Evolutionary conservation across 2,113 vertebrate genomes (phyloP), one percentile per base, ranked within the genome.

Genomic region (Aramus guarauna): DNA sequence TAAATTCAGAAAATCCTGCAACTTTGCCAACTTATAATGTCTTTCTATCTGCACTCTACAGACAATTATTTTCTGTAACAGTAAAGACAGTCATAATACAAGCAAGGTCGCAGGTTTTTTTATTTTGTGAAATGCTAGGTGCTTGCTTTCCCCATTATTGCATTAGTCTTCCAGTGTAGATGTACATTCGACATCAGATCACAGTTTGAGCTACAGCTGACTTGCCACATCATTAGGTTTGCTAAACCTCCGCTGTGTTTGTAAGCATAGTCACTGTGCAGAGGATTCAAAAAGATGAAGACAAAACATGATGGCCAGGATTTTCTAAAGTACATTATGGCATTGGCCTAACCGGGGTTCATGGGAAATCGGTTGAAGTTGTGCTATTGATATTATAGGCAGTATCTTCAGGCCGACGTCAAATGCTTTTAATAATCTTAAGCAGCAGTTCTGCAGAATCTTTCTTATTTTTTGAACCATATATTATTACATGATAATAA

Each of bases 91-190:
- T 71, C 26, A 34, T 59, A 90, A n/a, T 11, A 22, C 18, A 72
- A 75, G 2, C 4, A 56, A 79, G 6, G 3, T 5, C 41, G 6
- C 0, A 0, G 3, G 52, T 8, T 41, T 58, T 37, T 32, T n/a
- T 37, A 22, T 43, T 93, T 77, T 69, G 12, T 69, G 29, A 93
- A 88, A 72, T 56, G 2, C 4, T 85, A 19, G 19, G 39, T 89
- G 15, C 11, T 80, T 74, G 4, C 7, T 79, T 4, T 71, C 7
- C 12, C 69, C 19, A 13, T 75, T 88, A 14, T 39, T 92, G 6
- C 19, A 27, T 47, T 43, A 48, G 6, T 69, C 15, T 68, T 78
- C 18, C 16, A 63, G 18, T 16, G 5, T 41, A 81, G 29, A 55
- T 47, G 9, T 50, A 29, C 9, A 7, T 69, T 69, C 36, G 60